phyloP scores from a whole-genome alignment of 2,888 invertebrate species.

The Apotomis turbidana region DNA sequence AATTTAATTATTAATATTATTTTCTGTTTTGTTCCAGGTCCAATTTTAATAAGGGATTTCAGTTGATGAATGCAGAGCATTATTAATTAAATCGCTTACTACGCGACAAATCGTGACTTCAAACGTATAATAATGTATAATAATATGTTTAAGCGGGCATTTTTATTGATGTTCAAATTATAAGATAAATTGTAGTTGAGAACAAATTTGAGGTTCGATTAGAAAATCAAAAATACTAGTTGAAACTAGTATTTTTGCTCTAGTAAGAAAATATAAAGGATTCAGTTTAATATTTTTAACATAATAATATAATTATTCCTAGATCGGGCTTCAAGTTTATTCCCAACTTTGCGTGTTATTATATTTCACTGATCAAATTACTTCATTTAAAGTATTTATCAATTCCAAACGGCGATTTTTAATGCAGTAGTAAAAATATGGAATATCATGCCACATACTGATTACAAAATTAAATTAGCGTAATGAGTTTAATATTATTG shows the following conservation, averaged over 20 bases:
- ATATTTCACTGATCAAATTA: constrained; percentile 21
- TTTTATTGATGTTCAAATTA: constrained; percentile 8
- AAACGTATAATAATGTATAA: constrained; percentile 14
- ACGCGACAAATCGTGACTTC: constrained; percentile 10
- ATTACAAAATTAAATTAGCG: background rate
- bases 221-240: no score
- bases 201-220: constrained; percentile 2
- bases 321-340: constrained; percentile 5
- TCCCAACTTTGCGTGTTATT: background rate
- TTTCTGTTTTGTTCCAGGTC: constrained; percentile 34
- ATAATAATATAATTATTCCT: no score
- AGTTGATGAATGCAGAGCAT: constrained; percentile 39
- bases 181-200: background rate
- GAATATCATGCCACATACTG: background rate
- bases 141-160: background rate
- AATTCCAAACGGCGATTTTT: no score
- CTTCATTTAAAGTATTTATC: constrained; percentile 2
- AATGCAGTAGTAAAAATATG: background rate
- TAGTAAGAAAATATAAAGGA: no score
- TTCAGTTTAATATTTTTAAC: no score
- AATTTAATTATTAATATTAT: background rate
- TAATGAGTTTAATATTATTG: background rate
- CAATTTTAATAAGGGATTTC: constrained; percentile 37
- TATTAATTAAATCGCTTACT: constrained; percentile 19
- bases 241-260: no score